Evolutionary conservation across 2,888 invertebrate species (phyloP).

Genomic region (Kryphioiulus occultus): DNA sequence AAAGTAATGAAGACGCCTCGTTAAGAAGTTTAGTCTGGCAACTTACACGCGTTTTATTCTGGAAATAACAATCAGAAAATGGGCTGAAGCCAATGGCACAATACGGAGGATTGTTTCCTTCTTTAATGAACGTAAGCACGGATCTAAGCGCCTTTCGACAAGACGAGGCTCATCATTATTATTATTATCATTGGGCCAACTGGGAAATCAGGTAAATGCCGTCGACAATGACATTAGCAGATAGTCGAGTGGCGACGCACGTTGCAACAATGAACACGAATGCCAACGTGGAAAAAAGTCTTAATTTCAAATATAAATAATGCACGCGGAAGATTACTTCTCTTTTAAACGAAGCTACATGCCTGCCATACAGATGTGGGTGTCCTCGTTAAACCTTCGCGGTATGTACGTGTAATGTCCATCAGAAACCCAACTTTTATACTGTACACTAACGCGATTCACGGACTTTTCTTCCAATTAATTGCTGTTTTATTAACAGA

Average conservation of each 20-base stretch:
- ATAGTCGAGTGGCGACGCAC: conserved; percentile 35
- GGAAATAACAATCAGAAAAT: conserved; percentile 39
- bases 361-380: not conserved
- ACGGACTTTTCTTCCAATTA: conserved; percentile 8
- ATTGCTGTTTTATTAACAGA: not conserved
- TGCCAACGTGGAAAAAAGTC: not conserved
- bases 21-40: conserved; percentile 14
- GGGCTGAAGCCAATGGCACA: conserved; percentile 39
- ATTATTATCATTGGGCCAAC: conserved; percentile 40
- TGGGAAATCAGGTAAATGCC: conserved; percentile 40
- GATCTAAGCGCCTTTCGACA: conserved; percentile 34
- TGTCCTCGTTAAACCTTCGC: not conserved
- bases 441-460: not conserved
- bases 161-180: conserved; percentile 36
- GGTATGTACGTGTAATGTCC: not conserved
- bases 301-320: conserved; percentile 36
- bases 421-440: not conserved
- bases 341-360: conserved; percentile 11
- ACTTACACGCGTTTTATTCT: conserved; percentile 25
- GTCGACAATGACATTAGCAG: conserved; percentile 40
- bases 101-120: conserved; percentile 39
- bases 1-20: conserved; percentile 32
- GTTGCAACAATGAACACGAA: conserved; percentile 25
- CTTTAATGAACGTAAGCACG: conserved; percentile 37
- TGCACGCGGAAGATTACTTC: not conserved